Conservation (phyloP, 1,140 invertebrate species). For the Bathynomus jamesi region DNA sequence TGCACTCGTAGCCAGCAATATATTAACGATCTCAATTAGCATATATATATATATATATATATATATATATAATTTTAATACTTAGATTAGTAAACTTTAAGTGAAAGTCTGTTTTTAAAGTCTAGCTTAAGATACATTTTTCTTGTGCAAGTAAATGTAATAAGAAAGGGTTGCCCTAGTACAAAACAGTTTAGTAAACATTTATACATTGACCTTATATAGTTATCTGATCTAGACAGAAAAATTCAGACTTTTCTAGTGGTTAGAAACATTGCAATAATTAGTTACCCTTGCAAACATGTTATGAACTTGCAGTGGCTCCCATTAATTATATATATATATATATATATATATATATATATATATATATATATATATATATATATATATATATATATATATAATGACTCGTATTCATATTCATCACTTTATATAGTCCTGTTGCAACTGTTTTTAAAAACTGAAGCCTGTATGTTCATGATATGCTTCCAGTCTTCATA, state of each 20-base stretch:
- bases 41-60: neutral
- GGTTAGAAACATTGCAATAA: neutral
- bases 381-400: slow-evolving; percentile 2
- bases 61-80: neutral
- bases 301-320: neutral
- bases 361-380: neutral
- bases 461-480: neutral
- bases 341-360: slow-evolving; percentile 3
- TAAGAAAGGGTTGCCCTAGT: neutral
- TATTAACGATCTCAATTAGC: neutral
- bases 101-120: neutral
- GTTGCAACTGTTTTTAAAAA: neutral
- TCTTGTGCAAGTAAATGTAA: too few species aligned
- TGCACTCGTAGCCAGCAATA: neutral
- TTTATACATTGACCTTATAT: neutral
- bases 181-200: neutral
- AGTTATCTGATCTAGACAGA: neutral
- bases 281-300: neutral
- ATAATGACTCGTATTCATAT: too few species aligned
- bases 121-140: too few species aligned
- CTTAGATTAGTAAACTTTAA: neutral
- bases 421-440: neutral
- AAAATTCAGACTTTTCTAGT: neutral
- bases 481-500: neutral
- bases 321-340: neutral